phyloP scores from a whole-genome alignment of 23 tunicate genomes.

The Trididemnum clinides region DNA sequence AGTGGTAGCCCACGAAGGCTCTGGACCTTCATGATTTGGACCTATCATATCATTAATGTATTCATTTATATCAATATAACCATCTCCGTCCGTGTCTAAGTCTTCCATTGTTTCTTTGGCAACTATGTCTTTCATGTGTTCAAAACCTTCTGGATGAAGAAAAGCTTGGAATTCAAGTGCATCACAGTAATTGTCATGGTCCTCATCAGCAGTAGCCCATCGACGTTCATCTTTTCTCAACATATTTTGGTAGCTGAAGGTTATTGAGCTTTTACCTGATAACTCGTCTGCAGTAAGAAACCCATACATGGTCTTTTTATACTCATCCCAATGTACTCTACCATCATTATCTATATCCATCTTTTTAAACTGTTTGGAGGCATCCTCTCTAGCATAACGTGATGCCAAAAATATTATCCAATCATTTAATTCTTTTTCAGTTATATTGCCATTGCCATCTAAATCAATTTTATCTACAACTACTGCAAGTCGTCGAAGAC shows the following conservation, averaged over 20 bases:
- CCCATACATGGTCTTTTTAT: slow-evolving; percentile 82
- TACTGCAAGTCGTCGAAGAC: slow-evolving; percentile 59
- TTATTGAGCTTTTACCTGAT: slow-evolving; percentile 3
- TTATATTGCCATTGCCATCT: slow-evolving; percentile 68
- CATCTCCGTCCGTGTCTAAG: slow-evolving; percentile 88
- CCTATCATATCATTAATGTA: slow-evolving; percentile 79
- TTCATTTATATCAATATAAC: slow-evolving; percentile 69
- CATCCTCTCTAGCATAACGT: slow-evolving; percentile 78
- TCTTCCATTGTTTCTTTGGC: slow-evolving; percentile 81
- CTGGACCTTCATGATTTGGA: slow-evolving; percentile 55
- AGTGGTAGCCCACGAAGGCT: slow-evolving; percentile 93
- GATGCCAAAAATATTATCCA: slow-evolving; percentile 86
- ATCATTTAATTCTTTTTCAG: slow-evolving; percentile 67
- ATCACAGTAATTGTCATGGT: slow-evolving; percentile 34
- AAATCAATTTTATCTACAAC: slow-evolving; percentile 84
- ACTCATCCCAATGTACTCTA: slow-evolving; percentile 89
- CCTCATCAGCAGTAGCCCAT: slow-evolving; percentile 68
- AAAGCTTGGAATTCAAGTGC: slow-evolving; percentile 78
- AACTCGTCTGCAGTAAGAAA: slow-evolving; percentile 67
- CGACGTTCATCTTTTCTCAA: slow-evolving; percentile 65
- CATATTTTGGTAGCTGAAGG: slow-evolving; percentile 65
- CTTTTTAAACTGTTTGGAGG: slow-evolving; percentile 66
- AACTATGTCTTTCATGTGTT: slow-evolving; percentile 92
- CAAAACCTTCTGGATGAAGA: slow-evolving; percentile 95
- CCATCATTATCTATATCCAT: slow-evolving; percentile 77